Evolutionary conservation across 1,140 invertebrate genomes (phyloP).

Genomic region (Galendromus occidentalis): DNA sequence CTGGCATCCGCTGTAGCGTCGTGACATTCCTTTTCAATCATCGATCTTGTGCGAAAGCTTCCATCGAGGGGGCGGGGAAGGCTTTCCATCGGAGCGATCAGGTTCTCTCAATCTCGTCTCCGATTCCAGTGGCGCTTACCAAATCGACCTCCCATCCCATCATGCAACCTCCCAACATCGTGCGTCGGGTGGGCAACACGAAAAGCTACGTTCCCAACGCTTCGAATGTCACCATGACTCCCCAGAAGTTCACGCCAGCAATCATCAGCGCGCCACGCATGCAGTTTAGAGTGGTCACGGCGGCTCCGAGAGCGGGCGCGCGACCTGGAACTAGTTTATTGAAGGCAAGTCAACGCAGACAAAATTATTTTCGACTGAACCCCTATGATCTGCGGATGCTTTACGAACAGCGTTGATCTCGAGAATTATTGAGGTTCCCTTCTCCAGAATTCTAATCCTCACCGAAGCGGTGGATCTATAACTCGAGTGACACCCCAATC

Average conservation of each 20-base stretch:
- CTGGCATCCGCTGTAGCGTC: not conserved
- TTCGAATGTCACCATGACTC: not conserved
- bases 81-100: too few species aligned
- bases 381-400: too few species aligned
- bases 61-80: too few species aligned
- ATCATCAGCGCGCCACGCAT: not conserved
- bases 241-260: not conserved
- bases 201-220: not conserved
- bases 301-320: not conserved
- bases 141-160: not conserved
- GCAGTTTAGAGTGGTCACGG: not conserved
- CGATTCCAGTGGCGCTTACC: not conserved
- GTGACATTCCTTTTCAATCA: too few species aligned
- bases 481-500: conserved; percentile 2
- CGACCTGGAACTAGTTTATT: conserved; percentile 1
- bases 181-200: not conserved
- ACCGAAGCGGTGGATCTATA: not conserved
- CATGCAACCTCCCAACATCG: not conserved
- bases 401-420: too few species aligned
- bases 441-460: too few species aligned
- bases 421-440: too few species aligned
- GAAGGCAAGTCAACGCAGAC: not conserved
- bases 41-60: too few species aligned
- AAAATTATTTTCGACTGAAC: too few species aligned
- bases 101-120: not conserved